A percentile compares a stretch with the other conserved stretches of the same genome.
phyloP scores from a whole-genome alignment of 2,888 invertebrate genomes.

The Abrostola triplasia region DNA sequence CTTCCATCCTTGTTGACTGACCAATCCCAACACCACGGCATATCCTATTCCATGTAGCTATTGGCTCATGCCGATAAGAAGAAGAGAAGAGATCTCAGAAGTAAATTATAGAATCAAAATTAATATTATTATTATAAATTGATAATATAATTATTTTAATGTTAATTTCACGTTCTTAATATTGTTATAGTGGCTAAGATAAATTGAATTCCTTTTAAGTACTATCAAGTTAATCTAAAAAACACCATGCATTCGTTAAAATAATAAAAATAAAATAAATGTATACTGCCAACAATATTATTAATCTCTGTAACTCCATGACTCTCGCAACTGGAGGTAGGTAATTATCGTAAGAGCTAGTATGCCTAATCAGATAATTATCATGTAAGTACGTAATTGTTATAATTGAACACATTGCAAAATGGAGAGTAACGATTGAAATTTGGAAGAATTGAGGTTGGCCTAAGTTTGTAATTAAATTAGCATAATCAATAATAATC shows the following conservation, averaged over 20 bases:
- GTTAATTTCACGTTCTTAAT: slow-evolving; percentile 1
- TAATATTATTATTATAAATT: not conserved
- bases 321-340: slow-evolving; percentile 5
- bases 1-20: too few relatives aligned
- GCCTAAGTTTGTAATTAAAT: not conserved
- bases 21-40: too few relatives aligned
- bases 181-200: not conserved
- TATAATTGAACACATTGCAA: slow-evolving; percentile 31
- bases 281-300: slow-evolving; percentile 3
- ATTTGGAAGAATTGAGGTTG: slow-evolving; percentile 21
- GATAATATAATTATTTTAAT: slow-evolving; percentile 18
- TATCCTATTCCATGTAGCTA: too few relatives aligned
- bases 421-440: slow-evolving; percentile 13
- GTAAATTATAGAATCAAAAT: slow-evolving; percentile 12
- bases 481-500: not conserved
- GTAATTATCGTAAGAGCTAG: slow-evolving; percentile 1
- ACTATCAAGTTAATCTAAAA: slow-evolving; percentile 8
- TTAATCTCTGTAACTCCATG: slow-evolving; percentile 30
- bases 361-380: slow-evolving; percentile 8
- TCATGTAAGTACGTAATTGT: slow-evolving; percentile 7
- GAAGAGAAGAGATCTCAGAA: too few relatives aligned
- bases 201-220: slow-evolving; percentile 18
- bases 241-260: slow-evolving; percentile 3
- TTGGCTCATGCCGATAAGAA: too few relatives aligned
- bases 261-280: too few relatives aligned